Base-by-base conservation (phyloP, 2,113 vertebrate species). In the Petrocephalus zakoni region DNA sequence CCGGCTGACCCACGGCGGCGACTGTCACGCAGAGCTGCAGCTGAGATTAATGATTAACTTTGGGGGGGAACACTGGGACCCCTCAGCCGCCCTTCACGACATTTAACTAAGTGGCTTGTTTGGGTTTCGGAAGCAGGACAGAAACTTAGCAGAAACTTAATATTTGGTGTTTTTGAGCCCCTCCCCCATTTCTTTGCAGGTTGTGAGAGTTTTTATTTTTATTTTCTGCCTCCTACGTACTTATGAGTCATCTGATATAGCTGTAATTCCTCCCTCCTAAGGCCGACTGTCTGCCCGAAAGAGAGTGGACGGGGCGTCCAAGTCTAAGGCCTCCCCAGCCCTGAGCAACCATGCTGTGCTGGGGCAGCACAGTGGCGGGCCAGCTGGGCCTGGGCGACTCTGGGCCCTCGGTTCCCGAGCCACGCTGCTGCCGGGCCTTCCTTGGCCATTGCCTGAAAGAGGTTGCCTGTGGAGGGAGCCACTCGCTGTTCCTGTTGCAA, bases 331-430 rank as follows among this genome's bases (percentile, higher is more conserved):
- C 53, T 52, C 37, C 81, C 81, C 81, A n/a, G 81, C 3, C 87
- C 47, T 81, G 87, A 89, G 91, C 81, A 89, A 95, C 93, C 94
- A 98, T 99, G 98, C 94, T 99, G 93, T 98, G 98, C 91, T 99
- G 98, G 98, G 98, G 98, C 56, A 97, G 97, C 91, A 96, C 97
- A 21, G 96, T 94, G 92, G 95, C 97, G 75, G 98, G 98, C 94
- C 97, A 97, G 37, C 95, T 98, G 92, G 98, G 97, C 10, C 94
- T 96, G 82, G 95, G 94, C 37, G 93, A 91, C 88, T 93, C 95
- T 64, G 95, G 94, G 88, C 94, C 25, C 34, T 92, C 96, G 19
- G 93, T 97, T 89, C 92, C 94, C 13, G 97, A 98, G 85, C 98
- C 98, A 0, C 96, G 93, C 90, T 94, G 90, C 87, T 97, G 96